Evolutionary conservation across 2,888 invertebrate species (phyloP).

Genomic region (Prosapia bicincta): DNA sequence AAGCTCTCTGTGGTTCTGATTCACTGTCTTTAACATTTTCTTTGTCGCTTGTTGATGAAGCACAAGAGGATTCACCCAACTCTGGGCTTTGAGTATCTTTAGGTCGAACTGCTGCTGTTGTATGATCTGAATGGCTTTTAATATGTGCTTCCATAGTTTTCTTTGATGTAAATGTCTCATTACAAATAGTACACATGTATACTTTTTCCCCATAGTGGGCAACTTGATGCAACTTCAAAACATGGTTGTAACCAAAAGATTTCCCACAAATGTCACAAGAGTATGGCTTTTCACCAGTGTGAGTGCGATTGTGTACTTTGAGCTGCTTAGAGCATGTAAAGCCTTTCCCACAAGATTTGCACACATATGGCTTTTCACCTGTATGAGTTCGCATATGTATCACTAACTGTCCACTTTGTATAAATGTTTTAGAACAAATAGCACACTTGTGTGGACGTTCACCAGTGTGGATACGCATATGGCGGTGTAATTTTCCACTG

Average conservation of each 20-base stretch:
- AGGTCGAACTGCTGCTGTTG: slow-evolving; percentile 46
- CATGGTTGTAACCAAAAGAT: slow-evolving; percentile 89
- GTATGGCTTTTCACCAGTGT: slow-evolving; percentile 88
- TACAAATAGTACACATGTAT: slow-evolving; percentile 88
- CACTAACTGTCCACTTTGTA: slow-evolving; percentile 86
- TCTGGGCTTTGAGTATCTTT: slow-evolving; percentile 30
- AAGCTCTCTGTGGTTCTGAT: slow-evolving; percentile 37
- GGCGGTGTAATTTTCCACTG: slow-evolving; percentile 84
- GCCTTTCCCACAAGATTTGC: slow-evolving; percentile 78
- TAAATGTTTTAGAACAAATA: slow-evolving; percentile 85
- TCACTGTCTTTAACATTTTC: slow-evolving; percentile 52
- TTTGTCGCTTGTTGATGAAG: slow-evolving; percentile 44
- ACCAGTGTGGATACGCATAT: slow-evolving; percentile 88
- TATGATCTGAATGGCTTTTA: slow-evolving; percentile 64
- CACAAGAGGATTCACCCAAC: slow-evolving; percentile 39
- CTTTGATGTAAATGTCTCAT: slow-evolving; percentile 86
- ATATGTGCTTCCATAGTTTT: slow-evolving; percentile 90
- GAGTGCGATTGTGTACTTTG: slow-evolving; percentile 87
- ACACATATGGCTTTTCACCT: slow-evolving; percentile 80
- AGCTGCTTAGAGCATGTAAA: slow-evolving; percentile 91
- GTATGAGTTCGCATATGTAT: slow-evolving; percentile 90
- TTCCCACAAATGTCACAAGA: slow-evolving; percentile 89
- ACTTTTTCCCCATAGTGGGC: slow-evolving; percentile 90
- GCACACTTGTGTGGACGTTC: slow-evolving; percentile 87
- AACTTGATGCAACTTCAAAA: slow-evolving; percentile 82